Base-by-base conservation (phyloP, 2,797 vertebrate species). In the Sebastes cheni region DNA sequence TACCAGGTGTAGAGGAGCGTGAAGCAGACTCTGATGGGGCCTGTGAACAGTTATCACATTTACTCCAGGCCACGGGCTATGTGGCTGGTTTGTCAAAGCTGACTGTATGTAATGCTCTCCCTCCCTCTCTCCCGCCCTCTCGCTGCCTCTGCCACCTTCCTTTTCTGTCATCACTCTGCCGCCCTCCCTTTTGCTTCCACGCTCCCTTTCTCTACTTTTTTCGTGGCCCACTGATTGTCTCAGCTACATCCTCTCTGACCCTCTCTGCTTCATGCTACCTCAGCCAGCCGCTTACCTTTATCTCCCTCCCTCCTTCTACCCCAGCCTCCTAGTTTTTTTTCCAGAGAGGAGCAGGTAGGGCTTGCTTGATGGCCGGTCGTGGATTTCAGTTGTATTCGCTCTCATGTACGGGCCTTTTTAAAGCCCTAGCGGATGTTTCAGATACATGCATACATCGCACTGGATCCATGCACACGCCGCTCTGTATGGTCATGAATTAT, bases 401-500 rank as follows among this genome's bases (percentile, higher is more conserved):
- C 27, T 82, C 70, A 39, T 82, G 68, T 77, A 80, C 36, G 58
- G 6, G 64, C 60, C 79, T 89, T 77, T 42, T 42, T 79, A 59
- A 84, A 85, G 54, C 64, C 65, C 67, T 34, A 23, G 67, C 12
- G 62, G 76, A 87, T 90, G 67, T 83, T 85, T 91, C 77, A 77
- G 82, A 88, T 73, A 82, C 88, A 85, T 27, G 55, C 88, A 88
- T 89, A 84, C 71, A 73, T 93, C 83, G 68, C 82, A 42, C 81
- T 80, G 85, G 81, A 91, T 89, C 79, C 86, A 74, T 87, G 86
- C 87, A 81, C 90, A 79, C 54, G 16, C 84, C 70, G 72, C 81
- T 87, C 80, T 74, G 89, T 88, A 79, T 70, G 22, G 83, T 86
- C 88, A 93, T 95, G 90, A 95, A 94, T 95, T 93, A 95, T 95